These are phyloP conservation scores for Scortum barcoo DNA, from an alignment of 2,113 vertebrate species.

Conservation along the genomic window DNA sequence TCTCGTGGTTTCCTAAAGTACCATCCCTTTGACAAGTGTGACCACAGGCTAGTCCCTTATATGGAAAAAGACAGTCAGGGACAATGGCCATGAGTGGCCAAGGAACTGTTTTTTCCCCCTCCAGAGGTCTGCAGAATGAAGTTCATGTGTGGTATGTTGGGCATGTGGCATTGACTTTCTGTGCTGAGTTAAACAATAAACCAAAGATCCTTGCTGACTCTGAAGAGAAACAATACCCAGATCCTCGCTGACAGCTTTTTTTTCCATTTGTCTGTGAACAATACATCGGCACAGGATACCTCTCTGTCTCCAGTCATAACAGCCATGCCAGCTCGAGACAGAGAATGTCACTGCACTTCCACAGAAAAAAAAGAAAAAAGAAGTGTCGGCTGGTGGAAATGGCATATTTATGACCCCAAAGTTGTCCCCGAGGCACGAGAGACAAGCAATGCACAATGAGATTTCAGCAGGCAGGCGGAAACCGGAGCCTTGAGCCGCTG, in stretches of 20 bases:
- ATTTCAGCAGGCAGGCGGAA: conserved; percentile 62
- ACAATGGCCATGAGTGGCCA: neutral
- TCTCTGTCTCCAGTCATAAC: conserved; percentile 39
- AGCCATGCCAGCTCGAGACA: conserved; percentile 56
- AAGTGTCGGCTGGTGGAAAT: conserved; percentile 34
- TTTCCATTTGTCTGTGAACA: conserved; percentile 53
- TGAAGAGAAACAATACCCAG: conserved; percentile 50
- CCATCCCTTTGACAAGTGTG: neutral
- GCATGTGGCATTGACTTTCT: conserved; percentile 69
- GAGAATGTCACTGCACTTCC: conserved; percentile 45
- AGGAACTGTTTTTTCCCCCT: conserved; percentile 46
- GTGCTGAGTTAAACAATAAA: conserved; percentile 55
- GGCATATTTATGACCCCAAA: conserved; percentile 67
- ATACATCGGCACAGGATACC: conserved; percentile 67
- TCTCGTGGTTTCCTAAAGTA: neutral
- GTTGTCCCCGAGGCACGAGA: conserved; percentile 19
- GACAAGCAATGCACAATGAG: conserved; percentile 62
- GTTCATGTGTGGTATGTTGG: conserved; percentile 57
- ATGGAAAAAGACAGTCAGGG: conserved; percentile 42
- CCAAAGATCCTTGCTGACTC: conserved; percentile 10
- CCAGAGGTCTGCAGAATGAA: conserved; percentile 35
- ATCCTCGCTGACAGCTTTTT: conserved; percentile 35
- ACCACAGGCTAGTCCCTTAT: conserved; percentile 33
- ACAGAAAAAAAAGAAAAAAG: conserved; percentile 29
- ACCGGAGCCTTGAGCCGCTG: conserved; percentile 56